A percentile compares a stretch with the other conserved stretches of the same genome.
phyloP scores from a whole-genome alignment of 2,888 invertebrate genomes.

The Caenorhabditis panamensis region DNA sequence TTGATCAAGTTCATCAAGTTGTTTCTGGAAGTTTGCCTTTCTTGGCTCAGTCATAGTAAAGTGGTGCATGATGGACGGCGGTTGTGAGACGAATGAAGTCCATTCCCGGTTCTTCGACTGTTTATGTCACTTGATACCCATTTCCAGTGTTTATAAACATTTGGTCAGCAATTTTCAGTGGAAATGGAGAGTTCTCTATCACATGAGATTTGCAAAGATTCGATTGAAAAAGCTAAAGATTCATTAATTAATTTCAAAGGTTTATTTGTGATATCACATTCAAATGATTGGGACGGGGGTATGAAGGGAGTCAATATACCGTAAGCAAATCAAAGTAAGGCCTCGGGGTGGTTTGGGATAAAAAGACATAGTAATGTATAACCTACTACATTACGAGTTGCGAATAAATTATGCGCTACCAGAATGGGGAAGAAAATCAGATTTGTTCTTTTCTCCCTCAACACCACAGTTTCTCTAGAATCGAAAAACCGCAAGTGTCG shows the following conservation, averaged over 20 bases:
- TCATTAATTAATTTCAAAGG: not conserved
- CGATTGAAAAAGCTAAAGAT: too few relatives aligned
- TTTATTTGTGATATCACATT: slow-evolving; percentile 5
- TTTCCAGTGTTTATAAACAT: too few relatives aligned
- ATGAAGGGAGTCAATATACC: slow-evolving; percentile 21
- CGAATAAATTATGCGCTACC: slow-evolving; percentile 12
- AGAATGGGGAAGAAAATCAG: not conserved
- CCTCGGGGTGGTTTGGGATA: slow-evolving; percentile 38
- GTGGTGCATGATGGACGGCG: too few relatives aligned
- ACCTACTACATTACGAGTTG: not conserved
- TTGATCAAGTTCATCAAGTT: not conserved
- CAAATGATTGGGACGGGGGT: not conserved
- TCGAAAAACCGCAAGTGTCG: slow-evolving; percentile 24
- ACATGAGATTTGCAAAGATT: not conserved
- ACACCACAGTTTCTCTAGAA: not conserved
- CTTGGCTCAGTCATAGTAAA: not conserved
- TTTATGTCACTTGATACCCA: too few relatives aligned
- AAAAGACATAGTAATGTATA: slow-evolving; percentile 1
- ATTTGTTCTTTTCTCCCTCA: too few relatives aligned
- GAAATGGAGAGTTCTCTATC: too few relatives aligned
- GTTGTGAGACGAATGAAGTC: too few relatives aligned
- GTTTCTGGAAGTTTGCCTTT: not conserved
- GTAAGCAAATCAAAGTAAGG: slow-evolving; percentile 63
- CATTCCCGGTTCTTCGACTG: too few relatives aligned
- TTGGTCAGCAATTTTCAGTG: not conserved